Percentiles rank a stretch among this genome's conserved stretches.
Evolutionary conservation across 2,888 invertebrate genomes (phyloP).

Genomic region (Chymomyza procnemis): DNA sequence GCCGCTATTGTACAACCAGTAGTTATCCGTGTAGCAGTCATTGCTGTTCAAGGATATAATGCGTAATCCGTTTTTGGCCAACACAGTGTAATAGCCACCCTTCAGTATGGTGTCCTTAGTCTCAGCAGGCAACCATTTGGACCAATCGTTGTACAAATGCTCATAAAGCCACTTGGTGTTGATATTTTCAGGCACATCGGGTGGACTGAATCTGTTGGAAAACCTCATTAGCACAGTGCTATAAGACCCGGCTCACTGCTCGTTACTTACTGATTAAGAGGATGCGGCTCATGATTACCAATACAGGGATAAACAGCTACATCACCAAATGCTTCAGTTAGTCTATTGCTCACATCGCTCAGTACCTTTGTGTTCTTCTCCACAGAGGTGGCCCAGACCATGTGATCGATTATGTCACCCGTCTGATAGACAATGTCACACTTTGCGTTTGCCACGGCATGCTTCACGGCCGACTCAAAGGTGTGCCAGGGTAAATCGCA

Average conservation of each 20-base stretch:
- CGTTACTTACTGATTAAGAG: conserved; percentile 87
- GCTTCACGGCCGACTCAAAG: conserved; percentile 83
- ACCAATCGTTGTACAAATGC: conserved; percentile 84
- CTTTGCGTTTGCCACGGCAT: conserved; percentile 81
- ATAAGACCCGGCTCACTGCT: neutral
- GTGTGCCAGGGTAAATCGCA: conserved; percentile 88
- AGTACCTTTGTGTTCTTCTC: conserved; percentile 83
- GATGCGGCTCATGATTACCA: conserved; percentile 92
- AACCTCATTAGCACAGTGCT: neutral
- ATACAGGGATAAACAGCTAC: conserved; percentile 84
- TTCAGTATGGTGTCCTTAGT: conserved; percentile 82
- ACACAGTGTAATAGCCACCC: conserved; percentile 88
- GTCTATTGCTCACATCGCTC: conserved; percentile 79
- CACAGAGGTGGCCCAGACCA: conserved; percentile 90
- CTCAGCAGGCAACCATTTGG: conserved; percentile 82
- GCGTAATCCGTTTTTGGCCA: conserved; percentile 84
- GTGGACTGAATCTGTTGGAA: conserved; percentile 82
- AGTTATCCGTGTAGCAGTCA: conserved; percentile 80
- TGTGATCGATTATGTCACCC: conserved; percentile 92
- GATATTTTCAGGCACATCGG: conserved; percentile 77
- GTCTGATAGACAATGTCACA: conserved; percentile 88
- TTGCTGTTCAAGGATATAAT: conserved; percentile 90
- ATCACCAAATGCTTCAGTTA: conserved; percentile 81
- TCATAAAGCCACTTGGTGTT: conserved; percentile 88
- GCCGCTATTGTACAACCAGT: conserved; percentile 86